Conservation (phyloP, 1,140 invertebrate genomes). For the Drosophila pandora region DNA sequence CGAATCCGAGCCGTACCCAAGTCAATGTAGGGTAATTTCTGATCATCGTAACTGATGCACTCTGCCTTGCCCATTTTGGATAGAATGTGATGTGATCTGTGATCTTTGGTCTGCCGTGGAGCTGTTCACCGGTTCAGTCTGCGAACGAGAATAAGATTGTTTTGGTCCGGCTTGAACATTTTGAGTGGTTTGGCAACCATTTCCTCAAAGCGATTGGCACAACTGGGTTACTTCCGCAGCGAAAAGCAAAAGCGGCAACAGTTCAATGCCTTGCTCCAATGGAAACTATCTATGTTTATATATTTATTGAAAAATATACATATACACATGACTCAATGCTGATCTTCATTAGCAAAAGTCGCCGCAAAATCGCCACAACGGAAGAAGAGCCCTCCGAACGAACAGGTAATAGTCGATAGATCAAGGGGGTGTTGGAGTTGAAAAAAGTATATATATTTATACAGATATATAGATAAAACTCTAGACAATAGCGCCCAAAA, state of each 20-base stretch:
- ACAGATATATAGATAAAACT: constrained; percentile 13
- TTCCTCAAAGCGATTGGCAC: constrained; percentile 46
- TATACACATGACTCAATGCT: constrained; percentile 66
- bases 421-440: not conserved
- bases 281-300: constrained; percentile 29
- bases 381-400: constrained; percentile 47
- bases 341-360: constrained; percentile 62
- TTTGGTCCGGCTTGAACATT: constrained; percentile 35
- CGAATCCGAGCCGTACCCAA: constrained; percentile 84
- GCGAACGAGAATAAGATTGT: constrained; percentile 69
- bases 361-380: constrained; percentile 44
- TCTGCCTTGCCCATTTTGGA: constrained; percentile 72
- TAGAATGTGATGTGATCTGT: constrained; percentile 9
- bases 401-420: constrained; percentile 16
- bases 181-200: constrained; percentile 55
- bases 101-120: constrained; percentile 22
- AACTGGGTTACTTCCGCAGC: constrained; percentile 75
- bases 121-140: constrained; percentile 59
- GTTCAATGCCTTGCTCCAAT: constrained; percentile 70
- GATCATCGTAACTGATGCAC: constrained; percentile 83
- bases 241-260: constrained; percentile 36
- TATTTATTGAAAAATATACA: constrained; percentile 2
- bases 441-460: constrained; percentile 5
- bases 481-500: constrained; percentile 68
- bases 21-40: constrained; percentile 85